Percentiles rank a stretch among this genome's conserved stretches.
phyloP scores from a whole-genome alignment of 92 coral and sea anemone genomes.

The Montipora capitata region DNA sequence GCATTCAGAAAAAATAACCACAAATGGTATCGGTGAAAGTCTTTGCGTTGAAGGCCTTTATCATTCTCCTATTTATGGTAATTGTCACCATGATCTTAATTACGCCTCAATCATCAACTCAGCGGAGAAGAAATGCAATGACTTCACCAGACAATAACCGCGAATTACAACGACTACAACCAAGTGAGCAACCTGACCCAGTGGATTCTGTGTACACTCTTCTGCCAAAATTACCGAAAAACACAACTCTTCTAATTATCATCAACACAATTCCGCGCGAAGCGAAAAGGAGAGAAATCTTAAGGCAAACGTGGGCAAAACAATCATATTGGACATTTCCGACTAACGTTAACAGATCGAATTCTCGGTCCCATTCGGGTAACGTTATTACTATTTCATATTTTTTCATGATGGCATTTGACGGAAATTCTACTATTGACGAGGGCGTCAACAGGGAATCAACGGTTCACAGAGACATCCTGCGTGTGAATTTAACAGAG shows the following conservation, averaged over 20 bases:
- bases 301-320: conserved; percentile 12
- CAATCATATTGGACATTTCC: background rate
- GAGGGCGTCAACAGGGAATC: background rate
- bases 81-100: too few relatives aligned
- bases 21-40: too few relatives aligned
- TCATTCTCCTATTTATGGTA: too few relatives aligned
- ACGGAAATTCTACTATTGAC: background rate
- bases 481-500: background rate
- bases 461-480: background rate
- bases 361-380: too few relatives aligned
- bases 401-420: background rate
- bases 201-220: too few relatives aligned
- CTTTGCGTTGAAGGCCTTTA: too few relatives aligned
- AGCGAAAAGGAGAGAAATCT: background rate
- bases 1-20: too few relatives aligned
- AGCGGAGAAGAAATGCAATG: too few relatives aligned
- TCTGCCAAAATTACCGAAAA: background rate
- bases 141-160: too few relatives aligned
- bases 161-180: too few relatives aligned
- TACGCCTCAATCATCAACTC: too few relatives aligned
- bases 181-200: too few relatives aligned
- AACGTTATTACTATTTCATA: background rate
- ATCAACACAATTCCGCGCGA: background rate
- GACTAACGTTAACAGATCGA: background rate
- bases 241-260: background rate